A percentile compares a stretch with the other conserved stretches of the same genome.
These are phyloP conservation scores for Corythoichthys haematopterus DNA, from an alignment of 2,113 vertebrate species.

Conservation along the genomic window DNA sequence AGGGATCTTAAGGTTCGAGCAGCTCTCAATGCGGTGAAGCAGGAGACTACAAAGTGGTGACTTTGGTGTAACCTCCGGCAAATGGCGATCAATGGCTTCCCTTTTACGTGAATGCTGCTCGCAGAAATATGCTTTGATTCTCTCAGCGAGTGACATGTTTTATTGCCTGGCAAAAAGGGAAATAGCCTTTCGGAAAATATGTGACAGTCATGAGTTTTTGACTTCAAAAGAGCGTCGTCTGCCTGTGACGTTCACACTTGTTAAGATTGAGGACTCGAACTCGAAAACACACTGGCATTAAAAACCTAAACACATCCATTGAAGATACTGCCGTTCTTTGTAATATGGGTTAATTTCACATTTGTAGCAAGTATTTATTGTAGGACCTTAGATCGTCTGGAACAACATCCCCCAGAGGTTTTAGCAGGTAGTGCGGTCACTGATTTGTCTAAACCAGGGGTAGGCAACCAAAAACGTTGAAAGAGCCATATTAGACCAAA, in stretches of 20 bases:
- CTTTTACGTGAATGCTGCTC: conserved; percentile 13
- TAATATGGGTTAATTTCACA: not conserved
- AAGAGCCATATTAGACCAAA: too few species aligned
- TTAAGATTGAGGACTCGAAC: conserved; percentile 36
- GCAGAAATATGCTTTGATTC: conserved; percentile 44
- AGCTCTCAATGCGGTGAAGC: conserved; percentile 2
- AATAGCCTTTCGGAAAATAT: conserved; percentile 37
- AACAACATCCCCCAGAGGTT: too few species aligned
- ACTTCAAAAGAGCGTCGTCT: conserved; percentile 31
- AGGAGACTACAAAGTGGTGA: conserved; percentile 31
- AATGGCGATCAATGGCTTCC: conserved; percentile 20
- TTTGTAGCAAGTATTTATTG: too few species aligned
- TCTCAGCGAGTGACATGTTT: conserved; percentile 7
- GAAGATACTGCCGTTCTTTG: not conserved
- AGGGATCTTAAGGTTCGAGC: not conserved
- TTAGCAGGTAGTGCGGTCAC: too few species aligned
- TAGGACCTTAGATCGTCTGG: too few species aligned
- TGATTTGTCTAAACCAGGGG: too few species aligned
- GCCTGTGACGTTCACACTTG: conserved; percentile 45
- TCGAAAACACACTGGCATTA: not conserved
- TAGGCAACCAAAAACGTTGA: too few species aligned
- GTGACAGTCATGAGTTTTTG: conserved; percentile 58
- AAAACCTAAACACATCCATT: not conserved
- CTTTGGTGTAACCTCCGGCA: conserved; percentile 29
- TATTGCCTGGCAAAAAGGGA: conserved; percentile 22